Conservation (phyloP, 2,888 invertebrate genomes). For the Nowickia ferox region DNA sequence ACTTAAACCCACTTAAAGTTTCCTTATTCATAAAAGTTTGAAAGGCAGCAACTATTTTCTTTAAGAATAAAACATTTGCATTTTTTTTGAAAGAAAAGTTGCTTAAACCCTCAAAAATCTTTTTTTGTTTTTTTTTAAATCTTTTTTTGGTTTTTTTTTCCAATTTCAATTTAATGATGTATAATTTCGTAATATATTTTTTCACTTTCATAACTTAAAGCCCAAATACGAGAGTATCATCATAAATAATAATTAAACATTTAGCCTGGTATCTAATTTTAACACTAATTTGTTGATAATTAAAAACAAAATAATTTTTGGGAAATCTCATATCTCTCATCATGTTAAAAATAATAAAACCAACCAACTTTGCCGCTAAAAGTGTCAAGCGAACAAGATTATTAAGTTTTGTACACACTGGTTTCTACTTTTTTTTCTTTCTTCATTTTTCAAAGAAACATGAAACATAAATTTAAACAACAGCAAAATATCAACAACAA, state of each 20-base stretch:
- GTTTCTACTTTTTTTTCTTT: not conserved
- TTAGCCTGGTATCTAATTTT: not conserved
- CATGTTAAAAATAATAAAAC: not conserved
- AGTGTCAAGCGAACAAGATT: not conserved
- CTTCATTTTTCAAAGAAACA: not conserved
- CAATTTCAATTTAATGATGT: not conserved
- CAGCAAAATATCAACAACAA: not conserved
- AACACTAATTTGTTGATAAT: constrained; percentile 35
- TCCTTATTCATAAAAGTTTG: no score
- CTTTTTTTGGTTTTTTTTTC: no score
- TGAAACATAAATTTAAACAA: not conserved
- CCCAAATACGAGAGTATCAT: not conserved
- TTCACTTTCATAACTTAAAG: not conserved
- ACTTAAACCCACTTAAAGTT: no score
- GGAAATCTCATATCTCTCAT: not conserved
- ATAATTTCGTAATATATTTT: constrained; percentile 6
- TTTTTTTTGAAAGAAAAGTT: no score
- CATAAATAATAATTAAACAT: constrained; percentile 40
- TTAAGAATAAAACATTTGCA: no score
- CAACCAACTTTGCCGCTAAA: not conserved
- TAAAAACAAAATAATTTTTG: not conserved
- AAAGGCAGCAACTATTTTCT: no score
- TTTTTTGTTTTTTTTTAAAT: no score
- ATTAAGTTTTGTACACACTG: no score
- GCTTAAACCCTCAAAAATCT: no score